These are phyloP conservation scores for Myotis lucifugus DNA, from an alignment of 2,113 vertebrate species.

Conservation along the genomic window DNA sequence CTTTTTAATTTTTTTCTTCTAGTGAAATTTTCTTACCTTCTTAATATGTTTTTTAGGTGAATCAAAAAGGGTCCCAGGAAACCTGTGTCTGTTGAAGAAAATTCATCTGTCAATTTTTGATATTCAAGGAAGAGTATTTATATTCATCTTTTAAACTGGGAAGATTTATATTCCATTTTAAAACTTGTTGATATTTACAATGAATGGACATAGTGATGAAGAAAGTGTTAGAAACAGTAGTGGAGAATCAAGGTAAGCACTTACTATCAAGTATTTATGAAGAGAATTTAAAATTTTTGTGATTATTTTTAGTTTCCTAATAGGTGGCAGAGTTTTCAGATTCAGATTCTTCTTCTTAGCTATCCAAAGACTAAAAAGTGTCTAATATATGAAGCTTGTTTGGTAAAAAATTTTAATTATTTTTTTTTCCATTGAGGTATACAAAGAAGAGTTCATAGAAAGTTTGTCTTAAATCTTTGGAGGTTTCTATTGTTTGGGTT, in stretches of 20 bases:
- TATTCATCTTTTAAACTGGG: conserved; percentile 77
- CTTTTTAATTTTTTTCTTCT: not conserved
- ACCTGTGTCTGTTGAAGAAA: conserved; percentile 68
- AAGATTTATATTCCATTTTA: conserved; percentile 84
- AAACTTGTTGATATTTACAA: conserved; percentile 86
- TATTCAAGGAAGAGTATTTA: conserved; percentile 73
- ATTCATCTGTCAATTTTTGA: conserved; percentile 64
- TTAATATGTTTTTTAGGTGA: conserved; percentile 76
- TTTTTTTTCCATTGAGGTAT: not conserved
- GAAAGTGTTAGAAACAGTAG: conserved; percentile 97
- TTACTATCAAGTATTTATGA: not conserved
- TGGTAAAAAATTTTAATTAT: not conserved
- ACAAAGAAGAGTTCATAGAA: not conserved
- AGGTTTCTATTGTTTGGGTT: conserved; percentile 9
- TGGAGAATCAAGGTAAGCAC: conserved; percentile 95
- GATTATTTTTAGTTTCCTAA: not conserved
- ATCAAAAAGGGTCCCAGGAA: conserved; percentile 62
- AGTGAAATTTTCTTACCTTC: conserved; percentile 28
- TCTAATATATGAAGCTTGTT: conserved; percentile 4
- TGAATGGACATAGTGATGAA: conserved; percentile 98
- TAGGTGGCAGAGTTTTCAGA: not conserved
- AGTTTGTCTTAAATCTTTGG: not conserved
- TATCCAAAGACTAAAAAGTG: not conserved
- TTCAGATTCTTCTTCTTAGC: conserved; percentile 23
- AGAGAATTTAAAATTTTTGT: not conserved